These are phyloP conservation scores for Pediacus dermestoides DNA, from an alignment of 2,888 invertebrate genomes.

Conservation along the genomic window DNA sequence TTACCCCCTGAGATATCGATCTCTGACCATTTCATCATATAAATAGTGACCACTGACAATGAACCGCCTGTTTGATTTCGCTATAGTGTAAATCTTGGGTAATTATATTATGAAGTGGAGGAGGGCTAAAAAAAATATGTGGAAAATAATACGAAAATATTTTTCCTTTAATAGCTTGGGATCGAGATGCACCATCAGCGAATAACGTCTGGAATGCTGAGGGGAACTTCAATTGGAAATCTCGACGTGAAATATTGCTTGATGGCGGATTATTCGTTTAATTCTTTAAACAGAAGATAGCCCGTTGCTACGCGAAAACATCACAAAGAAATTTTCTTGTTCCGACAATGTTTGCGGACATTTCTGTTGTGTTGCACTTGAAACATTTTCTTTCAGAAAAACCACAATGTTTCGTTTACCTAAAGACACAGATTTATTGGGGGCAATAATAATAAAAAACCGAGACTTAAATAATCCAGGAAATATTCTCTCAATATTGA, in stretches of 20 bases:
- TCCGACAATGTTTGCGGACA: no score
- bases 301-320: no score
- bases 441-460: no score
- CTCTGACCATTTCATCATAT: conserved; percentile 28
- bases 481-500: no score
- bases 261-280: no score
- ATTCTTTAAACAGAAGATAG: no score
- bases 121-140: conserved; percentile 8
- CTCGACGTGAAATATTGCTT: conserved; percentile 5
- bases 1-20: conserved; percentile 43
- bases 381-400: no score
- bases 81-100: conserved; percentile 15
- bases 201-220: conserved; percentile 3
- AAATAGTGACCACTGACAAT: conserved; percentile 19
- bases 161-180: conserved; percentile 1
- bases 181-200: conserved; percentile 1
- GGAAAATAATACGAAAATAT: conserved; percentile 1
- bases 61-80: conserved; percentile 20
- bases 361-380: no score
- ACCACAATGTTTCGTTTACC: no score
- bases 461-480: no score
- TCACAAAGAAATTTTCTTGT: no score
- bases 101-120: conserved; percentile 19
- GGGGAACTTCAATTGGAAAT: conserved; percentile 4
- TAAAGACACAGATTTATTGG: no score